phyloP scores from a whole-genome alignment of 2,797 vertebrate genomes.

The Semotilus atromaculatus region DNA sequence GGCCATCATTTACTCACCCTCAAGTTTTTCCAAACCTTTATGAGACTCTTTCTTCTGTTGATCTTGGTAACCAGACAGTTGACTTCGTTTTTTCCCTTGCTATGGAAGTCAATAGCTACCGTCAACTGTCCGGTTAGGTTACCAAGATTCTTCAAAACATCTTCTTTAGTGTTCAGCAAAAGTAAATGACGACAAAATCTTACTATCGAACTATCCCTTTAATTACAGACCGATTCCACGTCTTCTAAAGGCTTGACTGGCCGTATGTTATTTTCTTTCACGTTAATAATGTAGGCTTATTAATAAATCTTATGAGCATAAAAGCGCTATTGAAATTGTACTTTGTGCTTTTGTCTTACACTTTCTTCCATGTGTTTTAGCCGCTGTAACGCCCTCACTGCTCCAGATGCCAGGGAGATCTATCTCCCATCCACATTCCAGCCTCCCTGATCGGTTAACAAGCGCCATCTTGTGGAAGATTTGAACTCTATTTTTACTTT shows the following conservation, averaged over 20 bases:
- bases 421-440: background rate
- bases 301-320: background rate
- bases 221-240: background rate
- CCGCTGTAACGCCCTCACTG: constrained; percentile 11
- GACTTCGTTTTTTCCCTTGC: no score
- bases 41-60: no score
- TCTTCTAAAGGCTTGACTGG: background rate
- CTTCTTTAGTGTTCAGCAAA: no score
- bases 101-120: no score
- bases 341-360: background rate
- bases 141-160: no score
- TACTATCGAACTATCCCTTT: no score
- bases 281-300: background rate
- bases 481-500: no score
- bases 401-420: background rate
- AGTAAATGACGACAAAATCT: no score
- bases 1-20: no score
- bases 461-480: constrained; percentile 6
- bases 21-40: no score
- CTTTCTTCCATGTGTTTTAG: constrained; percentile 14
- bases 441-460: background rate
- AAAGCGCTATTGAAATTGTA: background rate
- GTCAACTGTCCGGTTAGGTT: no score
- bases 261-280: background rate
- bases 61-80: no score